Percentiles rank a stretch among this genome's conserved stretches.
Conservation (phyloP, 2,888 invertebrate species). For the Orthosia incerta region DNA sequence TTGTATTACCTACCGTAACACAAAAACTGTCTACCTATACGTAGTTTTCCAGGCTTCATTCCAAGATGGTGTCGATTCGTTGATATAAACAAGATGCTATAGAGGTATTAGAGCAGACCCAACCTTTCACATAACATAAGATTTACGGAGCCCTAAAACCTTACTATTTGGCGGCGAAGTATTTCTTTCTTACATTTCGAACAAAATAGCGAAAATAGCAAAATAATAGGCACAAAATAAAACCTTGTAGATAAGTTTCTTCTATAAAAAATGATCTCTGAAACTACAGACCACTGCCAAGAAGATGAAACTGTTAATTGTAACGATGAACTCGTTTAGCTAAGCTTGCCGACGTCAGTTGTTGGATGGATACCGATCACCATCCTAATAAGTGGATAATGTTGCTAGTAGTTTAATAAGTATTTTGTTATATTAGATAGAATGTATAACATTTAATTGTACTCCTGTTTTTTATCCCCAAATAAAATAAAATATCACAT, state of each 20-base stretch:
- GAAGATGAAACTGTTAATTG: neutral
- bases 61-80: constrained; percentile 21
- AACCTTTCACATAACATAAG: constrained; percentile 54
- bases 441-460: no score
- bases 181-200: constrained; percentile 32
- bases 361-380: no score
- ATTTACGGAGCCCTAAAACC: constrained; percentile 36
- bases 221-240: constrained; percentile 25
- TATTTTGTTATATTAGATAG: no score
- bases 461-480: no score
- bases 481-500: no score
- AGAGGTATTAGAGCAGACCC: constrained; percentile 19
- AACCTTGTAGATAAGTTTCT: neutral
- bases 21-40: neutral
- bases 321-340: no score
- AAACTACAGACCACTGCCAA: no score
- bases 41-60: neutral
- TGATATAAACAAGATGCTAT: constrained; percentile 35
- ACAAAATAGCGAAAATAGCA: constrained; percentile 21
- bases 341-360: no score
- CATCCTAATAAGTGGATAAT: no score
- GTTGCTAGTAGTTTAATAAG: no score
- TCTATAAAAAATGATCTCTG: no score
- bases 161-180: constrained; percentile 15
- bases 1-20: neutral